Evolutionary conservation across 2,888 invertebrate genomes (phyloP).

Genomic region (Andrena hattorfiana): DNA sequence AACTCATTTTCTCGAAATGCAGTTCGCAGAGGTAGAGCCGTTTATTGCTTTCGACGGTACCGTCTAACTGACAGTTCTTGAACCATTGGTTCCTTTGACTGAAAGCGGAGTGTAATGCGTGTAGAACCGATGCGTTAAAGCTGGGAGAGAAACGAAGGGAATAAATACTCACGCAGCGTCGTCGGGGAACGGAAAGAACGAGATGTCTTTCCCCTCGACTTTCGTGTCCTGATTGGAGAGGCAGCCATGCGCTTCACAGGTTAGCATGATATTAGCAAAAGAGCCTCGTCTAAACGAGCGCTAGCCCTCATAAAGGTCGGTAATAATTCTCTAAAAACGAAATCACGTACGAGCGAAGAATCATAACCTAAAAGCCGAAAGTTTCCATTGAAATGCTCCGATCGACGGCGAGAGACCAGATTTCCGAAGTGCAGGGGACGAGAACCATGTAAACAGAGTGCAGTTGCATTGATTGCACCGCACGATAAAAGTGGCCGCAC

Average conservation of each 20-base stretch:
- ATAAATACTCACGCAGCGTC: constrained; percentile 65
- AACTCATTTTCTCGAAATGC: constrained; percentile 69
- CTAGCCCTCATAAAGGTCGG: constrained; percentile 17
- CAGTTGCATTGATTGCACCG: constrained; percentile 11
- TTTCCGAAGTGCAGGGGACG: not conserved
- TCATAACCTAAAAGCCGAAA: constrained; percentile 58
- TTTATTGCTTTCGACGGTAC: constrained; percentile 13
- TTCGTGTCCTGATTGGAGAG: constrained; percentile 60
- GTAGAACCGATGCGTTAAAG: not conserved
- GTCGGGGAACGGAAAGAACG: constrained; percentile 68
- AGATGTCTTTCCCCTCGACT: constrained; percentile 60
- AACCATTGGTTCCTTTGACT: constrained; percentile 69
- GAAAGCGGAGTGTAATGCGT: constrained; percentile 18
- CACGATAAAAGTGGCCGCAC: constrained; percentile 2
- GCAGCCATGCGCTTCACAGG: constrained; percentile 64
- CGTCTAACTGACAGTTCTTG: constrained; percentile 51
- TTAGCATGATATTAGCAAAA: constrained; percentile 51
- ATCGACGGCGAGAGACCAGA: not conserved
- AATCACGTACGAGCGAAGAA: constrained; percentile 20
- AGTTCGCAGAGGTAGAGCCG: constrained; percentile 67
- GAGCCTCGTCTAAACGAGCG: not conserved
- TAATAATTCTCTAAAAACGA: not conserved
- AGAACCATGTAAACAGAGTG: constrained; percentile 6
- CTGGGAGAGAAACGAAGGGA: not conserved
- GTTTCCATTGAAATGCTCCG: not conserved